Evolutionary conservation across 2,888 invertebrate genomes (phyloP).

Genomic region (Xestobium rufovillosum): DNA sequence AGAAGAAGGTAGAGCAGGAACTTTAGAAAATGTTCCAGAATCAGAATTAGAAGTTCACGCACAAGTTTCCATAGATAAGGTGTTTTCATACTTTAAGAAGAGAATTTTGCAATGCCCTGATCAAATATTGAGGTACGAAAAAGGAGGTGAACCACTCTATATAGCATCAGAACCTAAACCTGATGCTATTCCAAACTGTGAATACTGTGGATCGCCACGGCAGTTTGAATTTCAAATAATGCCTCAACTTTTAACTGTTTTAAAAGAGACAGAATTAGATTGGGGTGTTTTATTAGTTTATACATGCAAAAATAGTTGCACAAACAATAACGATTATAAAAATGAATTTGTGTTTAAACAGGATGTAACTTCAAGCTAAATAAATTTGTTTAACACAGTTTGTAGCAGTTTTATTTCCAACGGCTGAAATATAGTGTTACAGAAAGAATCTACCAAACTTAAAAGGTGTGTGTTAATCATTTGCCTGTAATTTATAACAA

Average conservation of each 20-base stretch:
- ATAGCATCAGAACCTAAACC: slow-evolving; percentile 58
- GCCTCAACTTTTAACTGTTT: slow-evolving; percentile 38
- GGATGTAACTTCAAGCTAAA: too few relatives aligned
- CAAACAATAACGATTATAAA: slow-evolving; percentile 53
- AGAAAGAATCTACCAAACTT: too few relatives aligned
- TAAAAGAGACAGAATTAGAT: slow-evolving; percentile 53
- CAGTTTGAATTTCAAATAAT: slow-evolving; percentile 81
- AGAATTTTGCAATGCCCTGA: slow-evolving; percentile 63
- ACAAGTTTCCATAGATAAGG: slow-evolving; percentile 60
- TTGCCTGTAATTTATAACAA: too few relatives aligned
- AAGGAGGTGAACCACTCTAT: slow-evolving; percentile 75
- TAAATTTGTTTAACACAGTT: too few relatives aligned
- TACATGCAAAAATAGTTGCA: slow-evolving; percentile 76
- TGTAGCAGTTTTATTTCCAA: too few relatives aligned
- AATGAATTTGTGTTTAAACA: slow-evolving; percentile 80
- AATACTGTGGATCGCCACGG: slow-evolving; percentile 64
- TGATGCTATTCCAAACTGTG: slow-evolving; percentile 61
- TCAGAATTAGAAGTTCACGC: slow-evolving; percentile 65
- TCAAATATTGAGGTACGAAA: slow-evolving; percentile 74
- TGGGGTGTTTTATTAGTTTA: slow-evolving; percentile 86
- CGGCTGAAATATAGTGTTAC: too few relatives aligned
- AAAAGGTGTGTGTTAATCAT: too few relatives aligned
- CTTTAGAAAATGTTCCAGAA: slow-evolving; percentile 55
- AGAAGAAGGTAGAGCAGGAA: slow-evolving; percentile 51
- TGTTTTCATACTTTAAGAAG: slow-evolving; percentile 70